Evolutionary conservation across 2,888 invertebrate species (phyloP), one percentile per base, ranked within the genome.

Genomic region (Dermolepida albohirtum): DNA sequence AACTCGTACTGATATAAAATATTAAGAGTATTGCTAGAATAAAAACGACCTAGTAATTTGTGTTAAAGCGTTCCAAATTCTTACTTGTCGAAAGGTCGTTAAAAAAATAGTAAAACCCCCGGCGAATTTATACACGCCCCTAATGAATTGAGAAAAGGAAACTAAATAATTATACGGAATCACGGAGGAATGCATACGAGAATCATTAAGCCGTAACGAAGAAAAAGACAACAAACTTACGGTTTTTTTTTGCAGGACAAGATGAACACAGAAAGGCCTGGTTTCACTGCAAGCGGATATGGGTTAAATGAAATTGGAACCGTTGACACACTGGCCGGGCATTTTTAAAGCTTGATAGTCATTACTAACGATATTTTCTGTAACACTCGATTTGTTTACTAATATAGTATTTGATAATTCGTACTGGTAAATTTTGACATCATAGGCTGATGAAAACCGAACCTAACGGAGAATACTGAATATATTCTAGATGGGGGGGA

Each of bases 231-330:
- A 62, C 43, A 62, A 62, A 62, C 59, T 62, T 62, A 62, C 59
- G 34, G 34, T 34, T 34, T 47, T 22, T 22, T 62, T 47, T 62
- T 62, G 59, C 59, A 47, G 27, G 34, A 47, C 47, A 39, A 62
- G 59, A 62, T 47, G 59, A 17, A 62, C 47, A 44, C 59, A 62
- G 34, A 34, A 34, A 34, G 47, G 59, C 47, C 44, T 47, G 59
- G 47, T 47, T 62, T 62, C 59, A 34, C 59, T 34, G 47, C 14
- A 62, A 62, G 47, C 59, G 59, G 59, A 62, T 62, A 47, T 62
- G 59, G 59, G 59, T 62, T 62, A 62, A 62, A 62, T 62, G 59
- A 62, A 62, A 62, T 62, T 47, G 34, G 29, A 49, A 39, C 34
- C 47, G 17, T 47, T 62, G 16, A 47, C 59, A 62, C 59, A 62